Percentiles rank a stretch among this genome's conserved stretches.
Conservation (phyloP, 2,888 invertebrate species). For the Athetis lepigone region DNA sequence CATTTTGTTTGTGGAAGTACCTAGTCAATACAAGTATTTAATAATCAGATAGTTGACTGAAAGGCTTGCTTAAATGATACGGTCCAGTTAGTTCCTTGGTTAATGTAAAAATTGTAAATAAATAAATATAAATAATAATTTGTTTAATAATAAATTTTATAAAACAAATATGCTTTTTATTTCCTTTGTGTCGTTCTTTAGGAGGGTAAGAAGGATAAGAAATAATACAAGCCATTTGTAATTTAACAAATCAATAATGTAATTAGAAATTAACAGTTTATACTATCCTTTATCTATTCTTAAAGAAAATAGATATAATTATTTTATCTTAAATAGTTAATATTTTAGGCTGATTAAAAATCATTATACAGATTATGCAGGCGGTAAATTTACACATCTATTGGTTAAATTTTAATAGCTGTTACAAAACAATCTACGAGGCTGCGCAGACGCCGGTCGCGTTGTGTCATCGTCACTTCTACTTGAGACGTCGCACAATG, state of each 20-base stretch:
- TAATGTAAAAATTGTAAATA: slow-evolving; percentile 49
- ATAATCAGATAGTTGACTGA: slow-evolving; percentile 22
- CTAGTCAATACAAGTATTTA: slow-evolving; percentile 56
- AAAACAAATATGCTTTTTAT: slow-evolving; percentile 14
- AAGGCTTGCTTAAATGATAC: slow-evolving; percentile 22
- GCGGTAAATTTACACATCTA: slow-evolving; percentile 82
- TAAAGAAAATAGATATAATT: slow-evolving; percentile 84
- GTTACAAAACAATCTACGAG: slow-evolving; percentile 78
- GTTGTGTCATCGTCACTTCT: slow-evolving; percentile 32
- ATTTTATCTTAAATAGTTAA: slow-evolving; percentile 75
- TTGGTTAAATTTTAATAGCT: slow-evolving; percentile 73
- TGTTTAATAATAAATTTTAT: slow-evolving; percentile 23
- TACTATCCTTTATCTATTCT: slow-evolving; percentile 81
- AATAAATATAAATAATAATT: too few relatives aligned
- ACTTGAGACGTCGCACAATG: slow-evolving; percentile 19
- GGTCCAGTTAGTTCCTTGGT: slow-evolving; percentile 50
- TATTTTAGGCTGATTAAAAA: slow-evolving; percentile 84
- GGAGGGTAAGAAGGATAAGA: slow-evolving; percentile 21
- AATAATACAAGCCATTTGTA: slow-evolving; percentile 74
- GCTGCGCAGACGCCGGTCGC: slow-evolving; percentile 49
- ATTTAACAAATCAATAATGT: slow-evolving; percentile 89
- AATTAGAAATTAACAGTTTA: slow-evolving; percentile 87
- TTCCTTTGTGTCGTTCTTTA: background rate
- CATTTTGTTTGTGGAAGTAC: slow-evolving; percentile 30
- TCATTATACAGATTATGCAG: slow-evolving; percentile 80